Conservation (phyloP, 2,888 invertebrate genomes). For the Galeopsomyia nigrocyanea region DNA sequence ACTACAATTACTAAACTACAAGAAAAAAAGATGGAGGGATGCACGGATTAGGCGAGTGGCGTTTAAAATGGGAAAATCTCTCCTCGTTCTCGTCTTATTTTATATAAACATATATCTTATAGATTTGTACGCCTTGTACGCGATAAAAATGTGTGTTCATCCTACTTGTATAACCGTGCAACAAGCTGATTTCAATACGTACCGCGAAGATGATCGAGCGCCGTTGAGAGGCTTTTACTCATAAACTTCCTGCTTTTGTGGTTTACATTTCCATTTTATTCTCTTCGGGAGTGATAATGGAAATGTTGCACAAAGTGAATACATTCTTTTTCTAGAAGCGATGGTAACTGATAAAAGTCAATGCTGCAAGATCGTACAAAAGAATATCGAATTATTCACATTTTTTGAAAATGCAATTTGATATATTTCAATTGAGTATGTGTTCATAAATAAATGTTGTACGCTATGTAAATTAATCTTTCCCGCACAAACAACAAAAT, state of each 20-base stretch:
- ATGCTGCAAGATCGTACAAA: constrained; percentile 30
- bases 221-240: constrained; percentile 18
- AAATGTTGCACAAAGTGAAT: constrained; percentile 5
- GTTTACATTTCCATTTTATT: constrained; percentile 9
- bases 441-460: background rate
- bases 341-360: constrained; percentile 34
- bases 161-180: constrained; percentile 24
- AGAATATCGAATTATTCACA: background rate
- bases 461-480: background rate
- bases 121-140: constrained; percentile 35
- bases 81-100: constrained; percentile 40
- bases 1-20: constrained; percentile 5
- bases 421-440: constrained; percentile 14
- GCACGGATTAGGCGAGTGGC: constrained; percentile 10
- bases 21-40: constrained; percentile 8
- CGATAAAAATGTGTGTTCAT: constrained; percentile 39
- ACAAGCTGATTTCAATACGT: constrained; percentile 17
- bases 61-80: constrained; percentile 34
- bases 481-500: background rate
- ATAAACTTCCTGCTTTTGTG: constrained; percentile 16
- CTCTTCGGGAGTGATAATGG: background rate
- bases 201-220: background rate
- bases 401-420: constrained; percentile 18
- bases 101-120: constrained; percentile 30
- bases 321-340: constrained; percentile 14